These are phyloP conservation scores for Macrotus californicus DNA, from an alignment of 2,113 vertebrate species.

Conservation along the genomic window DNA sequence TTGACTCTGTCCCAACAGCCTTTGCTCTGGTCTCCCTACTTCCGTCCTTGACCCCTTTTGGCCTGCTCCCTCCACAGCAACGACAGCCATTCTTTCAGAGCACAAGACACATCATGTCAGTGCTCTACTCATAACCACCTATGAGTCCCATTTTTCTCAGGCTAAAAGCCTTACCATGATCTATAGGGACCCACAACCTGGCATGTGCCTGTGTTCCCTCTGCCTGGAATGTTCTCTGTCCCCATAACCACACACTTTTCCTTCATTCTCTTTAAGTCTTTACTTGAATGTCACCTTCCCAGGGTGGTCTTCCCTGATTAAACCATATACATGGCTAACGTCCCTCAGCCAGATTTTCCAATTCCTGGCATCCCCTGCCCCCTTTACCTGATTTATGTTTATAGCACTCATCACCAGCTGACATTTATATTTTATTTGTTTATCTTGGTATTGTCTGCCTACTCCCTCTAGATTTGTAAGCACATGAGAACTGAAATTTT, in stretches of 20 bases:
- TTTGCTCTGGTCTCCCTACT: not conserved
- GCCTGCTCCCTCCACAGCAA: not conserved
- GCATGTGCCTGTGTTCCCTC: not conserved
- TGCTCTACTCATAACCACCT: not conserved
- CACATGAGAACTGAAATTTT: not conserved
- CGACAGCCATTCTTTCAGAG: not conserved
- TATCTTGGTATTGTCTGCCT: not conserved
- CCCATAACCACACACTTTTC: not conserved
- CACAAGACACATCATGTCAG: not conserved
- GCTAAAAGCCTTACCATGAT: not conserved
- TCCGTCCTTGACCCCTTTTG: not conserved
- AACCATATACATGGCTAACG: not conserved
- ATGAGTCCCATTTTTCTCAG: not conserved
- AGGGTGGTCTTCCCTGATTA: not conserved
- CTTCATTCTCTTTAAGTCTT: not conserved
- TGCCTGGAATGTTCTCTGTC: not conserved
- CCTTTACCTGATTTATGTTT: not conserved
- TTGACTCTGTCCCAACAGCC: not conserved
- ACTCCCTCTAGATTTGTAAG: not conserved
- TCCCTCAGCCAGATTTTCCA: not conserved
- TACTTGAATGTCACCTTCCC: not conserved
- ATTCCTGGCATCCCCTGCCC: not conserved
- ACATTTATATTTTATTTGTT: not conserved
- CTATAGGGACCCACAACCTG: not conserved
- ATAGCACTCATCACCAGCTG: not conserved